Evolutionary conservation across 2,888 invertebrate genomes (phyloP).

Genomic region (Venusia cambrica): DNA sequence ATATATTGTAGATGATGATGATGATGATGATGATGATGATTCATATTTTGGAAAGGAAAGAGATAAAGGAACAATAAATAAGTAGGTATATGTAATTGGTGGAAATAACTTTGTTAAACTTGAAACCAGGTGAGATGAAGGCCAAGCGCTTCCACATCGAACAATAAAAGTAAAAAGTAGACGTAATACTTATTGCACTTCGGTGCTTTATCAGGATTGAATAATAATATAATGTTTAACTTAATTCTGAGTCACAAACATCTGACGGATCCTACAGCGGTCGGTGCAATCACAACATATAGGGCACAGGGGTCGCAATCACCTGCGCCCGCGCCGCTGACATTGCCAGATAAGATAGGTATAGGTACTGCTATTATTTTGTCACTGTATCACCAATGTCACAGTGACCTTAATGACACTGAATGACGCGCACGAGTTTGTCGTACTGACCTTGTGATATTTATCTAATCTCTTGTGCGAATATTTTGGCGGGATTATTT

Average conservation of each 20-base stretch:
- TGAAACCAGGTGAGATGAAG: too few species aligned
- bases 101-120: too few species aligned
- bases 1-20: too few species aligned
- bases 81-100: too few species aligned
- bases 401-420: conserved; percentile 79
- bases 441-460: conserved; percentile 72
- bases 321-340: conserved; percentile 75
- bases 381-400: conserved; percentile 78
- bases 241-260: conserved; percentile 5
- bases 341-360: conserved; percentile 74
- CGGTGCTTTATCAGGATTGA: background rate
- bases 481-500: conserved; percentile 50
- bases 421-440: conserved; percentile 68
- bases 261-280: background rate
- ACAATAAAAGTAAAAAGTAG: too few species aligned
- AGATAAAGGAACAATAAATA: too few species aligned
- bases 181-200: too few species aligned
- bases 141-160: too few species aligned
- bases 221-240: background rate
- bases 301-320: conserved; percentile 64
- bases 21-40: too few species aligned
- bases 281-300: conserved; percentile 12
- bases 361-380: conserved; percentile 72
- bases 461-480: conserved; percentile 78
- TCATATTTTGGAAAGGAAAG: too few species aligned